Base-by-base conservation (phyloP, 2,888 invertebrate genomes). In the Diarsia rubi region DNA sequence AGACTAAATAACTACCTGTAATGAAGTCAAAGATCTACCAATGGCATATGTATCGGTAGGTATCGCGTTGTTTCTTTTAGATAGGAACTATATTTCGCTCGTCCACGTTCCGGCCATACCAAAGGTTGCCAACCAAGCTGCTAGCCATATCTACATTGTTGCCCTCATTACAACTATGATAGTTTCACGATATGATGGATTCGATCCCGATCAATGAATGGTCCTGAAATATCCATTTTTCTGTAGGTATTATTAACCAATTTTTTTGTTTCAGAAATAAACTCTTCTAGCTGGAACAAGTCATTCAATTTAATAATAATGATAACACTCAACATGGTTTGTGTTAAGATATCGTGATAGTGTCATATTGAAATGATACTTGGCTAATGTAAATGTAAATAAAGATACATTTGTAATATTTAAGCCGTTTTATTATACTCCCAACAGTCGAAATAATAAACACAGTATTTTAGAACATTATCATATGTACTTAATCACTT, bases 221-320 rank as follows among this genome's bases (percentile, higher is more conserved):
- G 9, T n/a, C 19, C 19, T 42, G 9, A 19, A 42, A 19, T 57
- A 42, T 21, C 70, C 3, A 27, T 42, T 49, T 67, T 63, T 19
- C 12, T 19, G 16, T 27, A 37, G 5, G 4, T 37, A 24, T 8
- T 11, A 47, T 59, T 75, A 54, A 68, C 9, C 2, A 60, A 44
- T 9, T 69, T 73, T 81, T 80, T 47, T 62, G 31, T 95, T 95
- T 76, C 95, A 95, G 95, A 95, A 87, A 93, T 91, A 49, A 95
- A 91, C 82, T 90, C 92, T 9, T 90, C 93, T 16, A 85, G 82
- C 69, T 85, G 88, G 87, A 89, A 86, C 75, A 88, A 81, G 73
- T 82, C 89, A 27, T 84, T 89, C 59, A 88, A 86, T 83, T 83
- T 88, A 59, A 66, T 90, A 42, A 69, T 90, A 71, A 81, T 85